Percentiles rank a stretch among this genome's conserved stretches.
Evolutionary conservation across 2,888 invertebrate species (phyloP).

Genomic region (Leptogaster cylindrica): DNA sequence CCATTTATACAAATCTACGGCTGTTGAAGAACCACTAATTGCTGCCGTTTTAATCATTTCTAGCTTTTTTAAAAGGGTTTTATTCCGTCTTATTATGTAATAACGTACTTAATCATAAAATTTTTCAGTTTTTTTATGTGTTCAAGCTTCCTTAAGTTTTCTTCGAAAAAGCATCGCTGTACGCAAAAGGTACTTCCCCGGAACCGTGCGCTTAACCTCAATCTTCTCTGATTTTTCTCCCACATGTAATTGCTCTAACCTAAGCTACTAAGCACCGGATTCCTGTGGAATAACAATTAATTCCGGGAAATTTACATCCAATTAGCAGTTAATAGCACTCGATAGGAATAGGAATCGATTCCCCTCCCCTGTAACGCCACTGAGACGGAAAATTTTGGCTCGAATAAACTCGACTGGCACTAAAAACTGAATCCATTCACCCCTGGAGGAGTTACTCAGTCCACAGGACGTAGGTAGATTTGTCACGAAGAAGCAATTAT

Average conservation of each 20-base stretch:
- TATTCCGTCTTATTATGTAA: no score
- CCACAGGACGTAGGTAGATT: conserved; percentile 21
- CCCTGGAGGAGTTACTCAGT: not conserved
- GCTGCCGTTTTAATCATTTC: no score
- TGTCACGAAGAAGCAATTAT: conserved; percentile 19
- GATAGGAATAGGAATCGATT: conserved; percentile 34
- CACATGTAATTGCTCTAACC: not conserved
- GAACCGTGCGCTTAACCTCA: no score
- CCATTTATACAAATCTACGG: no score
- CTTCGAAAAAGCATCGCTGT: no score
- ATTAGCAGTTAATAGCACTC: conserved; percentile 36
- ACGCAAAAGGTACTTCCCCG: no score
- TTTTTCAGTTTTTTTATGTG: no score
- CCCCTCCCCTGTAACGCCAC: conserved; percentile 14
- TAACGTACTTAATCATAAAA: no score
- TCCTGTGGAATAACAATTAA: conserved; percentile 33
- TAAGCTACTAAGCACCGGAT: conserved; percentile 6
- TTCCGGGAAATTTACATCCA: conserved; percentile 38
- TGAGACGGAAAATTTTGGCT: conserved; percentile 30
- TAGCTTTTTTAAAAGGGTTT: no score
- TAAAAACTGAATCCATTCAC: not conserved
- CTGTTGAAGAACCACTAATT: no score
- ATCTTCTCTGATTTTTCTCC: not conserved
- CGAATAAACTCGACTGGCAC: conserved; percentile 10
- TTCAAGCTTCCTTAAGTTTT: no score